phyloP scores from a whole-genome alignment of 2,888 invertebrate species.

The Thymelicus lineola region DNA sequence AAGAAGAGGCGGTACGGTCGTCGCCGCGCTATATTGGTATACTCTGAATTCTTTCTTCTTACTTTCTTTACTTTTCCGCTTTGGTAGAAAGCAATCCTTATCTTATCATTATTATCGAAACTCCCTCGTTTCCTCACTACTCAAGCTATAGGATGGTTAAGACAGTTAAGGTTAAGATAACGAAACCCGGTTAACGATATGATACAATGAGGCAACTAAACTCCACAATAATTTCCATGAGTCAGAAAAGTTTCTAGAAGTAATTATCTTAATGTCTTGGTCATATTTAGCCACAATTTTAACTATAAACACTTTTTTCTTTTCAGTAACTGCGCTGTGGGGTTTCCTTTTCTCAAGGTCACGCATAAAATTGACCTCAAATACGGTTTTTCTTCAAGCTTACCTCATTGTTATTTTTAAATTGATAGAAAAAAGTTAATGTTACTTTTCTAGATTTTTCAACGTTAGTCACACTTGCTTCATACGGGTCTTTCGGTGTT shows the following conservation, averaged over 20 bases:
- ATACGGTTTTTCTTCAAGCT: neutral
- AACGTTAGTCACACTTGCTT: neutral
- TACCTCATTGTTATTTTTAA: conserved; percentile 12
- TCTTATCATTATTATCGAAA: no score
- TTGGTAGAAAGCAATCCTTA: no score
- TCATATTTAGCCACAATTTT: neutral
- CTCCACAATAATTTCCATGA: neutral
- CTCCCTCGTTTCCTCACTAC: no score
- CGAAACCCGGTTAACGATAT: no score
- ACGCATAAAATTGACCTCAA: conserved; percentile 11
- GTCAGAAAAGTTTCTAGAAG: neutral
- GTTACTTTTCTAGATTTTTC: neutral
- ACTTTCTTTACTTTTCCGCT: no score
- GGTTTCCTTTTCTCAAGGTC: conserved; percentile 4
- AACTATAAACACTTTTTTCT: neutral
- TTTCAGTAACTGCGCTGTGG: conserved; percentile 1
- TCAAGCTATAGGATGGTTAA: no score
- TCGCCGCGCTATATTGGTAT: no score
- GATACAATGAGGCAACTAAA: no score
- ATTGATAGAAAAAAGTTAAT: neutral
- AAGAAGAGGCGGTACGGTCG: no score
- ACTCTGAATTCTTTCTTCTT: no score
- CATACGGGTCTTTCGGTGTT: neutral
- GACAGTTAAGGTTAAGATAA: no score
- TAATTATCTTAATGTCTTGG: conserved; percentile 5